Percentiles rank a stretch among this genome's conserved stretches.
Evolutionary conservation across 2,113 vertebrate genomes (phyloP).

Genomic region (Cyphomyrus discorhynchus): DNA sequence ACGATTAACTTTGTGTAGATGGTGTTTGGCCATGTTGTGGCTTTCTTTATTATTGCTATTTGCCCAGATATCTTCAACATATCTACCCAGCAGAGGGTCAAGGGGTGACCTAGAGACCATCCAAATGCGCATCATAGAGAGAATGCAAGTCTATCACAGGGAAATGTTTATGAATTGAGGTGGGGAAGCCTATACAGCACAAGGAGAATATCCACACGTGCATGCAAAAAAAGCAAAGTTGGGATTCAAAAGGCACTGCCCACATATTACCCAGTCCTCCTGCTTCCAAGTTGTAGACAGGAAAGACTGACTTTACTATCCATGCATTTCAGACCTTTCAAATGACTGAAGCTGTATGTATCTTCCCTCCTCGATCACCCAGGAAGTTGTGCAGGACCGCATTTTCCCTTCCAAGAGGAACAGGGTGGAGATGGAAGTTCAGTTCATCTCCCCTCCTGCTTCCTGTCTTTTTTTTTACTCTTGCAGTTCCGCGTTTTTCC

Average conservation of each 20-base stretch:
- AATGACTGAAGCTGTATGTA: neutral
- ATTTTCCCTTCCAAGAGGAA: neutral
- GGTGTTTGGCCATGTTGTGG: neutral
- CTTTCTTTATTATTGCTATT: neutral
- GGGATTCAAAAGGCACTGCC: neutral
- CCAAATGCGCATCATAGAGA: neutral
- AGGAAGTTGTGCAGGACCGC: neutral
- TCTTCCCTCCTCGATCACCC: neutral
- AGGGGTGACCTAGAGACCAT: neutral
- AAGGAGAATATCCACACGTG: neutral
- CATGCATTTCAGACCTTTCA: neutral
- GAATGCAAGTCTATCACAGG: neutral
- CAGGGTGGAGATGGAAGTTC: neutral
- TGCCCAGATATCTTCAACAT: neutral
- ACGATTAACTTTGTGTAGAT: neutral
- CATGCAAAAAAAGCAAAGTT: no score
- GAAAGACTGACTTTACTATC: neutral
- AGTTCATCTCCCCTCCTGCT: neutral
- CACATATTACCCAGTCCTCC: neutral
- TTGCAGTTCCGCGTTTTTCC: neutral
- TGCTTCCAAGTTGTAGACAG: neutral
- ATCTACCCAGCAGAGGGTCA: neutral
- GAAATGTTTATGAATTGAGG: neutral
- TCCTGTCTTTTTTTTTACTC: neutral
- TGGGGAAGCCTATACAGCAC: neutral